Evolutionary conservation across 30 jellyfish, hydroid and myxozoan species (phyloP), one percentile per base, ranked within the genome.

Genomic region (Chrysaora quinquecirrha): DNA sequence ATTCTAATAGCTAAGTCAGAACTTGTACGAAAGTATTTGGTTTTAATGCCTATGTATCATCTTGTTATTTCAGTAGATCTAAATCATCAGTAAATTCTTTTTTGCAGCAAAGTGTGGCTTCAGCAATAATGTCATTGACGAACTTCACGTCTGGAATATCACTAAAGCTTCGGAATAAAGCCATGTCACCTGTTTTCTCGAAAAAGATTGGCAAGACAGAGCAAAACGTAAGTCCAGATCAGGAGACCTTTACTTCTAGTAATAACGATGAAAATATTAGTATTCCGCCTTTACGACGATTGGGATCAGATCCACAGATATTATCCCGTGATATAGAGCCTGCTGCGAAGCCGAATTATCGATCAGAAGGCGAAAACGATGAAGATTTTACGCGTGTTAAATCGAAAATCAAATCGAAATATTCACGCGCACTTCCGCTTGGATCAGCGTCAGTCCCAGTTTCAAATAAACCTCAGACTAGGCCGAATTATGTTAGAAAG

Each of bases 151-250:
- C 93, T 9, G 94, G 95, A 2, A 61, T 94, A 19, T 95, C 97
- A 30, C 69, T 82, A 62, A 95, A 95, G 62, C 32, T 95, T 22
- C 90, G 96, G 20, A 78, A 87, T 68, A 88, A 88, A 58, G 97
- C 96, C 34, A 87, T 80, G 83, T 95, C 99, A 33, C 99, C 99
- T 12, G 88, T 76, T 56, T 73, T 88, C 71, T 76, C 89, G 43
- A 95, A 95, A 95, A 95, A 88, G 75, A 21, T 49, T n/a, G 87
- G 92, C 1, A 89, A 73, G 60, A 65, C 62, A 18, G 96, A 88
- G 1, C 72, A 48, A 24, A 7, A 3, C 10, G 22, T 82, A 32
- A 34, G 82, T 27, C 67, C 89, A 9, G 85, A 69, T 0, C 78
- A 87, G 38, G 91, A 88, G 2, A 20, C 30, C 18, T 25, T 43